Evolutionary conservation across 1,140 invertebrate genomes (phyloP).

Genomic region (Trachymyrmex cornetzi): DNA sequence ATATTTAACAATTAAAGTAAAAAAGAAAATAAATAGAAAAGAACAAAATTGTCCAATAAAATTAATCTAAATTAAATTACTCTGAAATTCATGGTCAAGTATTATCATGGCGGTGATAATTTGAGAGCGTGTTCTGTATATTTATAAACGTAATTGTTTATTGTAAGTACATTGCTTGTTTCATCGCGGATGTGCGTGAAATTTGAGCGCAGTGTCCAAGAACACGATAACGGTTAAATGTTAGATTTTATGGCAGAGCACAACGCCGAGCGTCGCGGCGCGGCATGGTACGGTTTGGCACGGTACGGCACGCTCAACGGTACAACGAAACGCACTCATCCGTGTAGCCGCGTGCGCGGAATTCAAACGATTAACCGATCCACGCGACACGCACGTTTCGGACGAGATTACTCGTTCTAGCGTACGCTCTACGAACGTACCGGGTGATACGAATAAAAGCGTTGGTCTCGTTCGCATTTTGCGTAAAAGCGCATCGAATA

Average conservation of each 20-base stretch:
- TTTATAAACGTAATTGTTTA: slow-evolving; percentile 16
- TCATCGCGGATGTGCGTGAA: not conserved
- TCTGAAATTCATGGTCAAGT: not conserved
- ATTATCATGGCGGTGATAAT: not conserved
- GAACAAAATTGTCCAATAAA: not conserved
- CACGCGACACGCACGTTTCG: slow-evolving; percentile 53
- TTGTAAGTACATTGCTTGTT: not conserved
- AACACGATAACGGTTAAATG: slow-evolving; percentile 58
- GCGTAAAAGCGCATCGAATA: not conserved
- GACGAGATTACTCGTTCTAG: slow-evolving; percentile 52
- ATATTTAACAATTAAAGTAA: not conserved
- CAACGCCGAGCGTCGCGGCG: slow-evolving; percentile 31
- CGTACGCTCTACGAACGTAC: slow-evolving; percentile 10
- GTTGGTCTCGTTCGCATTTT: not conserved
- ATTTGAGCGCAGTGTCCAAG: slow-evolving; percentile 20
- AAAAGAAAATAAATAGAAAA: not conserved
- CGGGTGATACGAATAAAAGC: slow-evolving; percentile 34
- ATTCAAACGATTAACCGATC: slow-evolving; percentile 68
- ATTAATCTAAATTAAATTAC: not conserved
- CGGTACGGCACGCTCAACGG: slow-evolving; percentile 24
- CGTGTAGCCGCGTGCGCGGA: slow-evolving; percentile 49
- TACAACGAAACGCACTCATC: slow-evolving; percentile 73
- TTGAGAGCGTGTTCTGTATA: not conserved
- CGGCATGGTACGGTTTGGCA: not conserved
- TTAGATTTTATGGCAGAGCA: slow-evolving; percentile 70